Evolutionary conservation across 2,888 invertebrate genomes (phyloP).

Genomic region (Alviniconcha strummeri): DNA sequence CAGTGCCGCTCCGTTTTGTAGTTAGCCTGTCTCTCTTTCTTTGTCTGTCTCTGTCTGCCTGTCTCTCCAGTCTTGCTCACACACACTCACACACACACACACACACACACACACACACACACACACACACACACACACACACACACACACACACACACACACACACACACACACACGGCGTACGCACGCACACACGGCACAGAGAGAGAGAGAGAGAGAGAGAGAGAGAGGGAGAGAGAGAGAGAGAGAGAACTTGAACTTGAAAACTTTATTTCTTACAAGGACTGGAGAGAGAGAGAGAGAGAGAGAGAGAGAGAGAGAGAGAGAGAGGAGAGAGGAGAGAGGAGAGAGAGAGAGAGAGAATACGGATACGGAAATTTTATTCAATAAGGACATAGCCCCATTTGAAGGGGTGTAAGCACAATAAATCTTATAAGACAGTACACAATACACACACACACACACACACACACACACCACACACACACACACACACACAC

Average conservation of each 20-base stretch:
- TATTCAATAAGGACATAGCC: too few species aligned
- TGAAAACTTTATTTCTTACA: too few species aligned
- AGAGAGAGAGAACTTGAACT: too few species aligned
- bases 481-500: too few species aligned
- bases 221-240: too few species aligned
- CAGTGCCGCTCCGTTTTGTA: too few species aligned
- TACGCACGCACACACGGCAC: not conserved
- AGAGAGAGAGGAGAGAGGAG: not conserved
- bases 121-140: not conserved
- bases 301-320: not conserved
- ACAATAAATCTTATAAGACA: too few species aligned
- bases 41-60: not conserved
- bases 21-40: not conserved
- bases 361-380: not conserved
- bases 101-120: not conserved
- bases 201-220: too few species aligned
- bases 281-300: too few species aligned
- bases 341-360: not conserved
- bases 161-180: slow-evolving; percentile 1
- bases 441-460: too few species aligned
- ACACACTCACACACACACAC: not conserved
- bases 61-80: not conserved
- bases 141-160: slow-evolving; percentile 15
- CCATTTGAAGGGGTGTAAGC: too few species aligned
- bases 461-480: too few species aligned